Conservation (phyloP, 2,113 vertebrate species). For the Mastomys natalensis region DNA sequence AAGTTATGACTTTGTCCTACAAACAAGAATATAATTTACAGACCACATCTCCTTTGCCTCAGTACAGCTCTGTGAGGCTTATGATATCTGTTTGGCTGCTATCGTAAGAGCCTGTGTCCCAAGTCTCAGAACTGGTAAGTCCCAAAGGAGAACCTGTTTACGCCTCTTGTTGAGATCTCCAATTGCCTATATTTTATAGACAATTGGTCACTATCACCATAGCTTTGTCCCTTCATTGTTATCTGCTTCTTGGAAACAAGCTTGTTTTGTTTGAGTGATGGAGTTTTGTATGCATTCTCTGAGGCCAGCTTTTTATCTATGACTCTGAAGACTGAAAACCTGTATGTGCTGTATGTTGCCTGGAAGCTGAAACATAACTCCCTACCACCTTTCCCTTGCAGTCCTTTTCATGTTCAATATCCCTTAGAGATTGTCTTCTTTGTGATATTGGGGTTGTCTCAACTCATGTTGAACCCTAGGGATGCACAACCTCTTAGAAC, state of each 20-base stretch:
- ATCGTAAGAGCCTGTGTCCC: background rate
- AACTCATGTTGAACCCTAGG: no score
- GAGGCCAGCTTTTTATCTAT: background rate
- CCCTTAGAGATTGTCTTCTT: background rate
- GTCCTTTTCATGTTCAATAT: background rate
- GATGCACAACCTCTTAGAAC: background rate
- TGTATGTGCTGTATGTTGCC: background rate
- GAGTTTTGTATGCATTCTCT: background rate
- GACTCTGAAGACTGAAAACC: background rate
- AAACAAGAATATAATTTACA: background rate
- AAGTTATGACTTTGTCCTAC: background rate
- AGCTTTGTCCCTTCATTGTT: background rate
- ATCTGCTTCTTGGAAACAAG: background rate
- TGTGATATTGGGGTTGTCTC: accelerated
- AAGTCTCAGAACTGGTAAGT: background rate
- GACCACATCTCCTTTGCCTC: background rate
- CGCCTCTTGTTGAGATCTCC: background rate
- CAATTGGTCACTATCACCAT: background rate
- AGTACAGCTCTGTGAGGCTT: background rate
- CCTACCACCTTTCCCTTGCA: background rate
- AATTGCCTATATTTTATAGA: background rate
- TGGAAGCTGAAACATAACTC: background rate
- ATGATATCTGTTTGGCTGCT: background rate
- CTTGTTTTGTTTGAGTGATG: background rate
- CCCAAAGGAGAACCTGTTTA: accelerated